A percentile compares a stretch with the other conserved stretches of the same genome.
These are phyloP conservation scores for Deilephila porcellus DNA, from an alignment of 2,888 invertebrate genomes.

Conservation along the genomic window DNA sequence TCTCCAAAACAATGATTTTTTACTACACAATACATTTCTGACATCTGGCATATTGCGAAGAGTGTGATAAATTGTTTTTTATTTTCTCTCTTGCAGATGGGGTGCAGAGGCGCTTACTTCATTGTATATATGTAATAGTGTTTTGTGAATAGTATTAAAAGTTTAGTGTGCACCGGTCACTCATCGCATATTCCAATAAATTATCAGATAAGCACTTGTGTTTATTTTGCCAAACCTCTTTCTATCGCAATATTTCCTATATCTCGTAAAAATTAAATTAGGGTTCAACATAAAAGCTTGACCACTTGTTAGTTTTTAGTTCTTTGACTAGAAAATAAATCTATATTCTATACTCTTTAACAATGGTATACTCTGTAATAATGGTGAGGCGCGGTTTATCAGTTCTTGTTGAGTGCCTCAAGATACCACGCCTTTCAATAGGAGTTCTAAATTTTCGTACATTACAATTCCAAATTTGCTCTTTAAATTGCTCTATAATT, in stretches of 20 bases:
- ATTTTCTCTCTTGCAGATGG: conserved; percentile 77
- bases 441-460: too few relatives aligned
- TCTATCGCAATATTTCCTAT: neutral
- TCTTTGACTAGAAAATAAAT: too few relatives aligned
- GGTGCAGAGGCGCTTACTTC: conserved; percentile 58
- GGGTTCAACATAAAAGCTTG: too few relatives aligned
- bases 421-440: too few relatives aligned
- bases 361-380: too few relatives aligned
- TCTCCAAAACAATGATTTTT: conserved; percentile 13
- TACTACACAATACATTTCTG: conserved; percentile 52
- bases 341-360: too few relatives aligned
- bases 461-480: too few relatives aligned
- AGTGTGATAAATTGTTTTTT: conserved; percentile 71
- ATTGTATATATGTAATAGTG: conserved; percentile 71
- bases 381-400: too few relatives aligned
- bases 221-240: neutral
- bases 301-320: too few relatives aligned
- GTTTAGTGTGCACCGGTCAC: conserved; percentile 61
- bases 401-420: too few relatives aligned
- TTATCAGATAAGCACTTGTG: conserved; percentile 12
- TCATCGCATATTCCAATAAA: conserved; percentile 73
- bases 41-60: conserved; percentile 51
- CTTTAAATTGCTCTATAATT: too few relatives aligned
- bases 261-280: too few relatives aligned
- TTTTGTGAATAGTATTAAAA: conserved; percentile 65